These are phyloP conservation scores for Ascaphus truei DNA, from an alignment of 2,113 vertebrate species.

Conservation along the genomic window DNA sequence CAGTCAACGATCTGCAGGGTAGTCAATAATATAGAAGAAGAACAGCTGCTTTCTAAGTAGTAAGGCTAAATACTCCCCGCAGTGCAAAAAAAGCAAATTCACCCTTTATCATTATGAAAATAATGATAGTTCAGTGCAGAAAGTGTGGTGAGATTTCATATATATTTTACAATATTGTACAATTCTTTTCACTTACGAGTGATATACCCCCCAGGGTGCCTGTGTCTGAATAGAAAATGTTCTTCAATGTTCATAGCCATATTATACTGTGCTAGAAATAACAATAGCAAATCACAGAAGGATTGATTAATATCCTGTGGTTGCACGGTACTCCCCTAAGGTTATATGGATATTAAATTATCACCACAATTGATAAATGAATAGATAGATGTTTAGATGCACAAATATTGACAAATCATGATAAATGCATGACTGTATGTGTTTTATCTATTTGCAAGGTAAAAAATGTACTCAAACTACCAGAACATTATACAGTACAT, in stretches of 20 bases:
- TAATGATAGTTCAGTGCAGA: conserved; percentile 32
- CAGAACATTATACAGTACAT: too few relatives aligned
- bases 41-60: conserved; percentile 41
- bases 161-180: conserved; percentile 36
- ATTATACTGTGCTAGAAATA: conserved; percentile 30
- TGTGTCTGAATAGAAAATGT: conserved; percentile 10
- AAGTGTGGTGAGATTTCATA: conserved; percentile 39
- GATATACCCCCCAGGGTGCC: neutral
- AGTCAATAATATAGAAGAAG: conserved; percentile 37
- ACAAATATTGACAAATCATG: conserved; percentile 32
- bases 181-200: conserved; percentile 26
- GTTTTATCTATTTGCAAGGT: neutral
- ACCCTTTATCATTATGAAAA: conserved; percentile 36
- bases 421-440: neutral
- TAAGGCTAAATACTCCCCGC: conserved; percentile 35
- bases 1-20: conserved; percentile 26
- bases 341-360: conserved; percentile 32
- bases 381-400: conserved; percentile 23
- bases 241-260: conserved; percentile 1
- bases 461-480: neutral
- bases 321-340: conserved; percentile 28
- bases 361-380: conserved; percentile 34
- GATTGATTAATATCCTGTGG: conserved; percentile 22
- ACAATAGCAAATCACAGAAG: conserved; percentile 18
- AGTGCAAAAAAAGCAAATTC: conserved; percentile 28